Evolutionary conservation across 2,797 vertebrate genomes (phyloP).

Genomic region (Tympanoctomys barrerae): DNA sequence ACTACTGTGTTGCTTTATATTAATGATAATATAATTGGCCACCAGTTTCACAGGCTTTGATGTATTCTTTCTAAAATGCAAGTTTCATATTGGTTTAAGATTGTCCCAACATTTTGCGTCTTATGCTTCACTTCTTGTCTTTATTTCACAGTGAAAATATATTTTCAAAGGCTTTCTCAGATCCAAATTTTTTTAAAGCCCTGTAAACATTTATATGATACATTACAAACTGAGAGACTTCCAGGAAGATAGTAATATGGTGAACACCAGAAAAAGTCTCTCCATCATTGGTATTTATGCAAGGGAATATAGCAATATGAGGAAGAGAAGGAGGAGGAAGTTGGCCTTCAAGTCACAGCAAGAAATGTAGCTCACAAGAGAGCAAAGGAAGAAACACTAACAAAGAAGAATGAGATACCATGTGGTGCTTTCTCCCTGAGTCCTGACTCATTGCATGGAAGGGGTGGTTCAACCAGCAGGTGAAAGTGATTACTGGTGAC

Average conservation of each 20-base stretch:
- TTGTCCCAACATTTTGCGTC: conserved; percentile 4
- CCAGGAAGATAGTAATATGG: not conserved
- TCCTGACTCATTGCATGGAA: not conserved
- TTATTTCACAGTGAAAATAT: conserved; percentile 16
- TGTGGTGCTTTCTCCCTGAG: not conserved
- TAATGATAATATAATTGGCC: conserved; percentile 72
- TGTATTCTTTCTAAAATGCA: conserved; percentile 62
- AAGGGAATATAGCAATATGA: not conserved
- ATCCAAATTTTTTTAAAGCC: not conserved
- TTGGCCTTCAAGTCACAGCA: not conserved
- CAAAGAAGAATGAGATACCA: not conserved
- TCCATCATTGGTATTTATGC: not conserved
- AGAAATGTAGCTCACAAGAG: not conserved
- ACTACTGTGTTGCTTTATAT: conserved; percentile 52
- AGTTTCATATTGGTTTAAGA: conserved; percentile 54
- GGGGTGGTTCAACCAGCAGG: not conserved
- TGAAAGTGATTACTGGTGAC: not conserved
- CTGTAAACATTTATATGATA: not conserved
- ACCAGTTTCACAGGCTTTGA: conserved; percentile 74
- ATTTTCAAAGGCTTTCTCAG: not conserved
- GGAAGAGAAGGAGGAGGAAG: not conserved
- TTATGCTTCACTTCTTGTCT: not conserved
- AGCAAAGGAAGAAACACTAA: not conserved
- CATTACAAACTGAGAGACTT: not conserved
- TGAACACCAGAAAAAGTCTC: not conserved